Percentiles rank a stretch among this genome's conserved stretches.
Conservation (phyloP, 2,797 vertebrate species). For the Sebastolobus alascanus region DNA sequence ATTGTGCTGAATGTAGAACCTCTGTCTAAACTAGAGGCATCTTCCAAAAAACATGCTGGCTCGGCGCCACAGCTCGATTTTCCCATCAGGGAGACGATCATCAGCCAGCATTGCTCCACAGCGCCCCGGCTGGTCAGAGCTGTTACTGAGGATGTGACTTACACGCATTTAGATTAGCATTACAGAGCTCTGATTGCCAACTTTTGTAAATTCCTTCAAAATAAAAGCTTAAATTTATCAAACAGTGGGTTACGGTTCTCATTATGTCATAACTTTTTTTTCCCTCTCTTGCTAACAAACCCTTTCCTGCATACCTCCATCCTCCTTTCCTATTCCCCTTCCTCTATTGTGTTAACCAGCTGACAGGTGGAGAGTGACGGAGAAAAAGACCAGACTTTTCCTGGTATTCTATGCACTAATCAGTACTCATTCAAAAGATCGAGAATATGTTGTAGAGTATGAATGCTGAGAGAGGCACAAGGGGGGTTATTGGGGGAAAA, state of each 20-base stretch:
- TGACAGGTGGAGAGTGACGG: conserved; percentile 62
- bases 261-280: conserved; percentile 9
- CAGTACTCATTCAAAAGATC: conserved; percentile 11
- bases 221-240: conserved; percentile 1
- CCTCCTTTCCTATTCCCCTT: conserved; percentile 32
- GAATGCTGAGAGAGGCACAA: background rate
- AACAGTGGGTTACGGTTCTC: background rate
- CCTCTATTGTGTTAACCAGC: conserved; percentile 55
- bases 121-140: conserved; percentile 14
- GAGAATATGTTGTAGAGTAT: background rate
- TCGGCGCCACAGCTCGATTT: conserved; percentile 50
- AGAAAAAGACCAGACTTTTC: conserved; percentile 52
- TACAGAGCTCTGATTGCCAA: background rate
- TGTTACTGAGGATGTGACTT: too few species aligned
- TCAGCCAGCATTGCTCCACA: background rate
- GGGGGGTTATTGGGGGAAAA: background rate
- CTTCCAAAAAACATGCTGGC: conserved; percentile 66
- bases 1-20: conserved; percentile 62
- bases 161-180: background rate
- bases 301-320: conserved; percentile 30
- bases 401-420: conserved; percentile 45
- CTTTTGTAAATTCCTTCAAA: background rate
- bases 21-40: conserved; percentile 62
- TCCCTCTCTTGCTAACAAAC: background rate
- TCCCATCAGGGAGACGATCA: conserved; percentile 53